phyloP scores from a whole-genome alignment of 2,797 vertebrate species.

The Propithecus deckenii region DNA sequence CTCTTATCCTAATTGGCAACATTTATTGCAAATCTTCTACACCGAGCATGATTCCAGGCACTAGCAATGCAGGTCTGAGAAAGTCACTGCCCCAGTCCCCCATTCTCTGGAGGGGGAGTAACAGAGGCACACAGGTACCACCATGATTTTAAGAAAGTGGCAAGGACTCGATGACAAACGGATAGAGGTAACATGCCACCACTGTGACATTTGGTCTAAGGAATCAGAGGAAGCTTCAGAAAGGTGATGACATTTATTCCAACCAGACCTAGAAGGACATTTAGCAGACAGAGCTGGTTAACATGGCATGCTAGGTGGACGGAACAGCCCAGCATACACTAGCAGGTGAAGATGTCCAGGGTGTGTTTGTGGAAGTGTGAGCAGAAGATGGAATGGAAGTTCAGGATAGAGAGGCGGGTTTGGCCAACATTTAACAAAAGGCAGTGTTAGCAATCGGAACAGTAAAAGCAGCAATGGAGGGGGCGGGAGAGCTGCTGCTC shows the following conservation, averaged over 20 bases:
- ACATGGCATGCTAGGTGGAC: neutral
- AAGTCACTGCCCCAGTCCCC: neutral
- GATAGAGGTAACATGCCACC: neutral
- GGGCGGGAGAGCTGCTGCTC: too few relatives aligned
- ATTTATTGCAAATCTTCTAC: neutral
- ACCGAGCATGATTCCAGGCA: neutral
- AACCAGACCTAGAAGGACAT: neutral
- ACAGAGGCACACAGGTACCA: neutral
- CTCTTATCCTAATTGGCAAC: neutral
- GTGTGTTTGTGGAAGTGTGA: neutral
- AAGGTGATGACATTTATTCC: neutral
- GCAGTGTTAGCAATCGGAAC: neutral
- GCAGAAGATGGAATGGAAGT: neutral
- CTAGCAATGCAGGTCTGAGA: neutral
- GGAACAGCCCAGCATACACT: neutral
- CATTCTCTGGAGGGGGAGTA: neutral
- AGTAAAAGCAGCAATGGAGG: accelerated
- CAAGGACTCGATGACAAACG: neutral
- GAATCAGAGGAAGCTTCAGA: neutral
- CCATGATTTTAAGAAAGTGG: neutral
- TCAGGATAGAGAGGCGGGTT: neutral
- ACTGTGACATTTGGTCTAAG: neutral
- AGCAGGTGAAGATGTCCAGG: neutral
- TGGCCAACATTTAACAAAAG: neutral
- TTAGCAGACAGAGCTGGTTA: neutral